Percentiles rank a stretch among this genome's conserved stretches.
These are phyloP conservation scores for Agonopterix alstromeriana DNA, from an alignment of 2,888 invertebrate species.

Conservation along the genomic window DNA sequence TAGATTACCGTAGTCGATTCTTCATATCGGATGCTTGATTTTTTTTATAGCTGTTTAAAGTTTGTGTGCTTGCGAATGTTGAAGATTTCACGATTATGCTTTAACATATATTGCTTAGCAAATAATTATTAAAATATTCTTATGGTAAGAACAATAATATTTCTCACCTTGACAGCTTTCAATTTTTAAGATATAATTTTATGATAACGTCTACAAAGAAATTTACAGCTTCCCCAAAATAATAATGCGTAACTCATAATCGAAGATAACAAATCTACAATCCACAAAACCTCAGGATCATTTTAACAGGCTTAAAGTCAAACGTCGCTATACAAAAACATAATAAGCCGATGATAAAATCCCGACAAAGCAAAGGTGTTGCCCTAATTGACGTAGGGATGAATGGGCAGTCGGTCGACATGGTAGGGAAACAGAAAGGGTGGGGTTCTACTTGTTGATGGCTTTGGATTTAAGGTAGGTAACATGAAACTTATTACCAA, in stretches of 20 bases:
- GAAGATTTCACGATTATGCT: too few relatives aligned
- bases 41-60: slow-evolving; percentile 54
- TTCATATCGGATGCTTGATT: slow-evolving; percentile 57
- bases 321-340: slow-evolving; percentile 26
- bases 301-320: slow-evolving; percentile 13
- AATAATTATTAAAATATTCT: too few relatives aligned
- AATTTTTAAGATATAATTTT: too few relatives aligned
- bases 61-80: slow-evolving; percentile 22
- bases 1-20: slow-evolving; percentile 56
- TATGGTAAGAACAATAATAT: too few relatives aligned
- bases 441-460: slow-evolving; percentile 13
- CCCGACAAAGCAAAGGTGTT: slow-evolving; percentile 59
- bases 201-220: too few relatives aligned
- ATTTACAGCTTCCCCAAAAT: too few relatives aligned
- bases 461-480: slow-evolving; percentile 11
- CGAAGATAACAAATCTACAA: background rate
- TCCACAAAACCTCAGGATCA: slow-evolving; percentile 15
- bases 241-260: background rate
- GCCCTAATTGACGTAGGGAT: slow-evolving; percentile 56
- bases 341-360: slow-evolving; percentile 49
- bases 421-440: slow-evolving; percentile 17
- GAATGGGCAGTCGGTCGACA: slow-evolving; percentile 33
- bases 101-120: too few relatives aligned
- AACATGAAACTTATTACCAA: too few relatives aligned
- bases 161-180: too few relatives aligned